phyloP scores from a whole-genome alignment of 92 coral and sea anemone species.

The Porites lobata region DNA sequence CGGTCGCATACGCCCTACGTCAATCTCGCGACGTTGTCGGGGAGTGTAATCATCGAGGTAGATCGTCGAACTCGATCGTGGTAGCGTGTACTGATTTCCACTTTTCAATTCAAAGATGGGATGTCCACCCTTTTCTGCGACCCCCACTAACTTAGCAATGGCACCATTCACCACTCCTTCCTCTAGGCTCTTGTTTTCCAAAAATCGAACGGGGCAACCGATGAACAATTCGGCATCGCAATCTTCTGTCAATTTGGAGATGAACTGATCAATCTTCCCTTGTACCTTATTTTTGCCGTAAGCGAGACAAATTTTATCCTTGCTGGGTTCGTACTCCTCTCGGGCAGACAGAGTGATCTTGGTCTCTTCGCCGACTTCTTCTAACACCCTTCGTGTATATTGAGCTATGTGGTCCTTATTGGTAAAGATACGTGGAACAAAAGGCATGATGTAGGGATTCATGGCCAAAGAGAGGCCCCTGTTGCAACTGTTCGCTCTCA shows the following conservation, averaged over 20 bases:
- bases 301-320: not conserved
- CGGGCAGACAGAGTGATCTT: not conserved
- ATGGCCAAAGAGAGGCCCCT: not conserved
- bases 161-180: conserved; percentile 19
- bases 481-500: not conserved
- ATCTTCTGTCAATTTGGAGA: not conserved
- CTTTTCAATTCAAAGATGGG: not conserved
- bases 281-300: not conserved
- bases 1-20: not conserved
- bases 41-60: not conserved
- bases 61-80: not conserved
- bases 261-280: not conserved
- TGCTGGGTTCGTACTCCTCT: conserved; percentile 3
- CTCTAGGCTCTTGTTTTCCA: conserved; percentile 3
- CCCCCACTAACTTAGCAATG: not conserved
- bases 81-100: not conserved
- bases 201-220: conserved; percentile 5
- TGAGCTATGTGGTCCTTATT: not conserved
- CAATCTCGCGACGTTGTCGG: not conserved
- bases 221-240: not conserved
- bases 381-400: not conserved
- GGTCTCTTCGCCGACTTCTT: not conserved
- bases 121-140: not conserved
- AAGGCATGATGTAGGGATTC: conserved; percentile 13
- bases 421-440: not conserved